These are phyloP conservation scores for Sympetrum striolatum DNA, from an alignment of 2,888 invertebrate species.

Conservation along the genomic window DNA sequence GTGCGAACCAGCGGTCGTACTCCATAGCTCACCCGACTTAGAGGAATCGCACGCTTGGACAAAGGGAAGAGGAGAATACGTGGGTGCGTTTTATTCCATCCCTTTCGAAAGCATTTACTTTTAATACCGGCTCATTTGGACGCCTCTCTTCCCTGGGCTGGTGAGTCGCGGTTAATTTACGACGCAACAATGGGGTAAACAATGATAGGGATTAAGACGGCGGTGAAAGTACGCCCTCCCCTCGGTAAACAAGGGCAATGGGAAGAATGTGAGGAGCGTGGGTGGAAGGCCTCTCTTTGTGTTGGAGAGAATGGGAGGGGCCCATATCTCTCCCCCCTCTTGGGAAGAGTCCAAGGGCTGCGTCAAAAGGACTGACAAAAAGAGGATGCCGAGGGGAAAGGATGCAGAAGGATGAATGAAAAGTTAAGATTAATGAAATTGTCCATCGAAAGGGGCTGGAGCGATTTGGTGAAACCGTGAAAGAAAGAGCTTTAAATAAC, in stretches of 20 bases:
- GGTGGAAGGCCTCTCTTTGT: background rate
- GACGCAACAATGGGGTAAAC: constrained; percentile 19
- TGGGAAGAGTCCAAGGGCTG: background rate
- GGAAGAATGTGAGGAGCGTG: background rate
- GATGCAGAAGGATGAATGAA: background rate
- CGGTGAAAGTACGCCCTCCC: constrained; percentile 1
- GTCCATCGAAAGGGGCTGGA: background rate
- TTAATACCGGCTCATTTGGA: background rate
- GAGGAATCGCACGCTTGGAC: background rate
- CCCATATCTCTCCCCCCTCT: background rate
- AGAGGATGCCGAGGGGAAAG: background rate
- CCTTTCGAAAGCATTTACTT: background rate
- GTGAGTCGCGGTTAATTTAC: background rate
- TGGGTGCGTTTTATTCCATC: background rate
- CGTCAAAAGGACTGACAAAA: background rate
- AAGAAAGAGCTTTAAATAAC: background rate
- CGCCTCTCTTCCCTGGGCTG: background rate
- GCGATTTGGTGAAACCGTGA: background rate
- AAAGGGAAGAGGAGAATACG: background rate
- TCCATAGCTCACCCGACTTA: background rate
- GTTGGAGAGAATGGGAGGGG: background rate
- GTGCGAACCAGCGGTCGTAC: background rate
- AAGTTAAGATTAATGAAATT: background rate
- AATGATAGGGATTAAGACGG: constrained; percentile 29
- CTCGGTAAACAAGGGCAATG: constrained; percentile 18